Evolutionary conservation across 1,140 invertebrate species (phyloP).

Genomic region (Philopotamus ludificatus): DNA sequence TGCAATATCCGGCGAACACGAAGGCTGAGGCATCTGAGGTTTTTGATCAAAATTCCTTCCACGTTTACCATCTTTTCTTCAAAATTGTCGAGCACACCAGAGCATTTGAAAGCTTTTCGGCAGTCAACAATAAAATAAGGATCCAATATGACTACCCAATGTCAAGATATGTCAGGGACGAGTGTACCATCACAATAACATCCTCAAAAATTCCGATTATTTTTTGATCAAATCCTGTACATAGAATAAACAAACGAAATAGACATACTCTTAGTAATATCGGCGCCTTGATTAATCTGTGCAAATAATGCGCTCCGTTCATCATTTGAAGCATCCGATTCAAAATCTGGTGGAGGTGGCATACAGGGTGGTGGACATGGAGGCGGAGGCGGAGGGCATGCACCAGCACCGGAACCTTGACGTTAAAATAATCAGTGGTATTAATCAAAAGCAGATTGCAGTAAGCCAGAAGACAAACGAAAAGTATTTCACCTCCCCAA

Average conservation of each 20-base stretch:
- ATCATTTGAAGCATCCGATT: conserved; percentile 58
- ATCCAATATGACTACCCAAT: too few relatives aligned
- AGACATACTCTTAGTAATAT: conserved; percentile 84
- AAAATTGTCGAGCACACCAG: too few relatives aligned
- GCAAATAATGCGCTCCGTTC: conserved; percentile 88
- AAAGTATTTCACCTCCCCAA: conserved; percentile 72
- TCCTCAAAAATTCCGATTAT: too few relatives aligned
- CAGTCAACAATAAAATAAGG: too few relatives aligned
- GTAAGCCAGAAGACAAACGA: neutral
- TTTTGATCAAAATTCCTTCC: too few relatives aligned
- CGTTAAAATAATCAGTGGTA: conserved; percentile 24
- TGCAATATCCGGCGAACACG: too few relatives aligned
- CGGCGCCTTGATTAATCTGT: conserved; percentile 89
- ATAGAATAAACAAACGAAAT: neutral
- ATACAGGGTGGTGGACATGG: conserved; percentile 67
- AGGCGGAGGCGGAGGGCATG: conserved; percentile 65
- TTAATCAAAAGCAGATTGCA: neutral
- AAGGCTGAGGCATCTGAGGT: too few relatives aligned
- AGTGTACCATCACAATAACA: too few relatives aligned
- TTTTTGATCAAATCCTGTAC: too few relatives aligned
- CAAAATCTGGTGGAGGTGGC: conserved; percentile 59
- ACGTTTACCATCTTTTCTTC: too few relatives aligned
- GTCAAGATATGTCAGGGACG: too few relatives aligned
- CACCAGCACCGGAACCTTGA: conserved; percentile 50
- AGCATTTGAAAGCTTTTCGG: too few relatives aligned